Conservation (phyloP, 2,888 invertebrate genomes). For the Thysanoteuthis rhombus region DNA sequence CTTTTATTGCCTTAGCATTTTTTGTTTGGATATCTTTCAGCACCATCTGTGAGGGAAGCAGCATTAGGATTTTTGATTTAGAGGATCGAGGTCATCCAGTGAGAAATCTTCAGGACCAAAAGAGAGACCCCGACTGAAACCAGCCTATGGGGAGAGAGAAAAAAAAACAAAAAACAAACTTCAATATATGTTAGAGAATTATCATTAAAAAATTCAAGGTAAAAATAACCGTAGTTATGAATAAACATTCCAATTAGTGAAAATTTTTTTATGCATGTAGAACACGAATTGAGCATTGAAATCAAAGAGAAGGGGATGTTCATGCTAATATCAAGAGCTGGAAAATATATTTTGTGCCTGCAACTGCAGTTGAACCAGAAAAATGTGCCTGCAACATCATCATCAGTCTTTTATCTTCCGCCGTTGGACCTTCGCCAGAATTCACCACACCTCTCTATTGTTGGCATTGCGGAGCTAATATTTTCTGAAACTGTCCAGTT, state of each 20-base stretch:
- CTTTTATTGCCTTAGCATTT: background rate
- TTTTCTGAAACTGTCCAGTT: no score
- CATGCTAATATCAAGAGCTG: no score
- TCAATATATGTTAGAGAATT: background rate
- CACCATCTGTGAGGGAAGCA: constrained; percentile 1
- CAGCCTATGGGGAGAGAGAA: constrained; percentile 78
- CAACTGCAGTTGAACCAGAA: no score
- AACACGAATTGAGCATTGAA: background rate
- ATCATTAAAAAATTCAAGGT: background rate
- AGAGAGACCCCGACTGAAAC: constrained; percentile 85
- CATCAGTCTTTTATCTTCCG: no score
- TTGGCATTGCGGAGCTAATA: no score
- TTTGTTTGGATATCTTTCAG: background rate
- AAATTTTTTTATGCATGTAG: no score
- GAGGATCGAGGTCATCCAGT: constrained; percentile 90
- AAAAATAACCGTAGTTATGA: no score
- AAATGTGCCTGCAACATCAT: no score
- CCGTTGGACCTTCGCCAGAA: no score
- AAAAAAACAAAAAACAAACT: background rate
- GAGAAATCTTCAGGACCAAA: constrained; percentile 94
- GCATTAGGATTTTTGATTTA: constrained; percentile 74
- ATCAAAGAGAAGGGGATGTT: background rate
- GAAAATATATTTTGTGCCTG: no score
- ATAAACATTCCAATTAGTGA: background rate
- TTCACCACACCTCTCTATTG: no score